Evolutionary conservation across 2,888 invertebrate genomes (phyloP).

Genomic region (Brachyopa scutellaris): DNA sequence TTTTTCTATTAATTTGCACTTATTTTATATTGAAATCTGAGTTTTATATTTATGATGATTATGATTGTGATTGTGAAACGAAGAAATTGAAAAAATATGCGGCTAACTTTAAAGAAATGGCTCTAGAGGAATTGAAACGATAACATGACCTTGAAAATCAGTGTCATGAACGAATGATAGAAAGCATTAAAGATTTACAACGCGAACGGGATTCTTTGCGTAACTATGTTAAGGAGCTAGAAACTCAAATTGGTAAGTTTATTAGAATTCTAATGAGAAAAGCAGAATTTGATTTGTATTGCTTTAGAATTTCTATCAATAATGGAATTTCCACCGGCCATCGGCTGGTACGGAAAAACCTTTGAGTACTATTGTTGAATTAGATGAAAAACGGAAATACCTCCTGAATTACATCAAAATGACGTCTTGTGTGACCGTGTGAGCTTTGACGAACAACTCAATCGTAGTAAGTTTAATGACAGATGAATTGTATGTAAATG

Average conservation of each 20-base stretch:
- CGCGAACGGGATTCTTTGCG: constrained; percentile 4
- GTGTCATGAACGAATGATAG: neutral
- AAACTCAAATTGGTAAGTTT: neutral
- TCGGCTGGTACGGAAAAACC: constrained; percentile 3
- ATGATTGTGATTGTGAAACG: constrained; percentile 1
- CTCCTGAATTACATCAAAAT: constrained; percentile 16
- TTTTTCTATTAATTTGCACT: neutral
- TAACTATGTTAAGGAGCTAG: neutral
- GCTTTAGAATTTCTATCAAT: neutral
- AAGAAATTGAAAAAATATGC: neutral
- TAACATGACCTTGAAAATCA: neutral
- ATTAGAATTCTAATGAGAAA: constrained; percentile 6
- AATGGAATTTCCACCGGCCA: no score
- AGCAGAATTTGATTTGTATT: constrained; percentile 3
- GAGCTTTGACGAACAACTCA: constrained; percentile 8
- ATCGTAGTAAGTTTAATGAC: constrained; percentile 5
- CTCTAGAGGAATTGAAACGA: neutral
- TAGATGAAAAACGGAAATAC: no score
- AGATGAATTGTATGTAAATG: neutral
- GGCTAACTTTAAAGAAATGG: neutral
- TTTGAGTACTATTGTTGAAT: neutral
- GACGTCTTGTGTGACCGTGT: no score
- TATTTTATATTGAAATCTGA: neutral
- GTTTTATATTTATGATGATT: neutral
- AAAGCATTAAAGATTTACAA: constrained; percentile 1